Evolutionary conservation across 2,797 vertebrate genomes (phyloP).

Genomic region (Triplophysa bombifrons): DNA sequence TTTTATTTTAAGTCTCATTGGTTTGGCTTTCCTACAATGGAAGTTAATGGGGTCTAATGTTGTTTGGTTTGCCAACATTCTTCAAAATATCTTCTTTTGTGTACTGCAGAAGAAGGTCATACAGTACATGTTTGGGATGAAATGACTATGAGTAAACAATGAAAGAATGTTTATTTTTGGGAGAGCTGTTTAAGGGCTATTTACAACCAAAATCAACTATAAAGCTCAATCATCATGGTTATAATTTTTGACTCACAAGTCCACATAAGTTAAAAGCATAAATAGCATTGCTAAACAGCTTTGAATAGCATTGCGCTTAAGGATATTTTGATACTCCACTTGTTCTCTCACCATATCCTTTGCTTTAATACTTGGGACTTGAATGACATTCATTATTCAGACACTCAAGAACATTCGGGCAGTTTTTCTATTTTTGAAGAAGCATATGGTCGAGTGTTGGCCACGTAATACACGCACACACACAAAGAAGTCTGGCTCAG

Average conservation of each 20-base stretch:
- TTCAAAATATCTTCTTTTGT: too few relatives aligned
- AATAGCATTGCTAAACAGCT: neutral
- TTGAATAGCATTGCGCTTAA: neutral
- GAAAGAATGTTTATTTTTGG: too few relatives aligned
- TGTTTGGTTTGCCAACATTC: too few relatives aligned
- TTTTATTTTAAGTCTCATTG: too few relatives aligned
- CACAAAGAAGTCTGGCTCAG: slow-evolving; percentile 17
- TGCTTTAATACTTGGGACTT: slow-evolving; percentile 11
- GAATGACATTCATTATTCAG: slow-evolving; percentile 39
- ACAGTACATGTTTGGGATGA: too few relatives aligned
- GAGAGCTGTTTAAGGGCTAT: too few relatives aligned
- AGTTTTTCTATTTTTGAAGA: slow-evolving; percentile 54
- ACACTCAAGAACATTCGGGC: slow-evolving; percentile 6
- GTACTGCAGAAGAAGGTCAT: too few relatives aligned
- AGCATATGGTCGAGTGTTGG: slow-evolving; percentile 25
- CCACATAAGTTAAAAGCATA: neutral
- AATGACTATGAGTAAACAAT: too few relatives aligned
- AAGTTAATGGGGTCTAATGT: too few relatives aligned
- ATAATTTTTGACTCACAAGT: neutral
- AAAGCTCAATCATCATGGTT: too few relatives aligned
- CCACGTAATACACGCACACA: slow-evolving; percentile 12
- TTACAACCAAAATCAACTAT: too few relatives aligned
- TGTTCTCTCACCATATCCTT: neutral
- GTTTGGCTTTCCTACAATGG: too few relatives aligned
- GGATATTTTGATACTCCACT: neutral